Percentiles rank a stretch among this genome's conserved stretches.
phyloP scores from a whole-genome alignment of 30 jellyfish, hydroid and myxozoan genomes.

The Mastigias papua region DNA sequence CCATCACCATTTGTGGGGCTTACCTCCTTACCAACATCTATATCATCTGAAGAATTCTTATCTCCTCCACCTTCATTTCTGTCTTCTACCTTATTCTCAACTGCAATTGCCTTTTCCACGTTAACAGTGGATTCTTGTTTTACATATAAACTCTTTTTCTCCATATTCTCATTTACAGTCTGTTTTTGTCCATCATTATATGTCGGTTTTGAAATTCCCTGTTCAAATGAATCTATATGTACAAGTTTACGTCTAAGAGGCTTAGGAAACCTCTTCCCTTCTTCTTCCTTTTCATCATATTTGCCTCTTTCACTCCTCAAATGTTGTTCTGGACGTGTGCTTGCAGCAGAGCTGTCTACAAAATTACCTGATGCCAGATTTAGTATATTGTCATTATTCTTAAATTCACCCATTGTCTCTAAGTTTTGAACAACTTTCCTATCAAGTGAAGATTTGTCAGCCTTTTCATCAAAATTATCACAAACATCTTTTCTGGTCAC shows the following conservation, averaged over 20 bases:
- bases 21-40: background rate
- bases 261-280: slow-evolving; percentile 29
- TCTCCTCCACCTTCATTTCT: background rate
- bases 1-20: background rate
- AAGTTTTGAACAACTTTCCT: background rate
- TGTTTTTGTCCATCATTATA: background rate
- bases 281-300: background rate
- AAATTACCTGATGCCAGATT: background rate
- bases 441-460: background rate
- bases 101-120: background rate
- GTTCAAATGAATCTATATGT: slow-evolving; percentile 68
- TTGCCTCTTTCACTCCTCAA: background rate
- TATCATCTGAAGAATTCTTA: background rate
- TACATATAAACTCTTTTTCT: background rate
- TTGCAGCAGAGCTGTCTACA: background rate
- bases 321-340: background rate
- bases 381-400: background rate
- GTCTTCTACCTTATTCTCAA: background rate
- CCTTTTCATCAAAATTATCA: background rate
- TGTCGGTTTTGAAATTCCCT: slow-evolving; percentile 50
- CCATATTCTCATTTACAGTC: background rate
- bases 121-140: background rate
- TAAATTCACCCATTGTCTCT: background rate
- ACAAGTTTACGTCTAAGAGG: slow-evolving; percentile 58
- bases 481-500: background rate